Evolutionary conservation across 2,113 vertebrate species (phyloP), one percentile per base, ranked within the genome.

Genomic region (Sisor rabdophorus): DNA sequence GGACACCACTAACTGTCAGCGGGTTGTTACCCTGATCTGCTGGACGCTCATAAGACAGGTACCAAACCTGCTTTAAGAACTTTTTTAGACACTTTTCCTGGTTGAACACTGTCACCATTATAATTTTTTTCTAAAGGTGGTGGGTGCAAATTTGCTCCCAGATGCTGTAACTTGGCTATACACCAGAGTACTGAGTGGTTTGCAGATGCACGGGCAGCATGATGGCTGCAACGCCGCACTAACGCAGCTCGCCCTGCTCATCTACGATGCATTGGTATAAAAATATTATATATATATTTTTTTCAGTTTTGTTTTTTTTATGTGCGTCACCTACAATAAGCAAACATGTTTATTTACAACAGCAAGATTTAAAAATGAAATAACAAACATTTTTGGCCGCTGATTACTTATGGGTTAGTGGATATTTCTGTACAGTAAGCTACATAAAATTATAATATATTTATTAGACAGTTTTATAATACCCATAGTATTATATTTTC

Each of bases 11-110:
- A 95, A 95, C 79, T 98, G 96, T 86, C 94, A 97, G 82, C 94
- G 94, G 82, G 94, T 94, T 0, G 95, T 95, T 67, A 92, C 93
- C 1, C 89, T 95, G 80, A 91, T 98, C 79, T 98, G 96, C 90
- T 99, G 97, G 97, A 93, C 94, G 0, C 89, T 99, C 24, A 93
- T 99, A 70, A 95, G 93, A 83, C 96, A 96, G 94, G 97, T 89
- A 80, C 10, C 1, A 0, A 65, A 65, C 26, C 7, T 32, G 48
- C 5, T 0, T 3, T 32, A n/a, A 6, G 12, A 64, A 40, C 13
- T 7, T 20, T 32, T 26, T 22, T 11, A 0, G 20, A 2, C 11
- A 3, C 4, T 5, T 44, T 44, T 61, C 59, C 28, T 61, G 2
- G 19, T 20, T 2, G 44, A 40, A 48, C n/a, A 4, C 65, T 15